These are phyloP conservation scores for Anthopleura sola DNA, from an alignment of 64 coral and sea anemone species.

Conservation along the genomic window DNA sequence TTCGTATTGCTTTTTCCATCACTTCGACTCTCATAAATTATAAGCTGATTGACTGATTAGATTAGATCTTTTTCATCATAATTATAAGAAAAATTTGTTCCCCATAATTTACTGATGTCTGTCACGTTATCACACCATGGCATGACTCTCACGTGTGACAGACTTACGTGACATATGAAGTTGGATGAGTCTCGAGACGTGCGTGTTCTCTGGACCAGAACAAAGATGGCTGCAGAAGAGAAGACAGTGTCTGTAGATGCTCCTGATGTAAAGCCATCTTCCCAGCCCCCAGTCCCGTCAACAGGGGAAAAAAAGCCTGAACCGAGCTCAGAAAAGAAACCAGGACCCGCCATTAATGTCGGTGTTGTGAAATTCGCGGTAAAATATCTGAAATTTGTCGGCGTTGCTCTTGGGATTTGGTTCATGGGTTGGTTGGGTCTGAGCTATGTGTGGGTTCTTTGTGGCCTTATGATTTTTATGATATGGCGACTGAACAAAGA, in stretches of 20 bases:
- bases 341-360: conserved; percentile 57
- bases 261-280: not conserved
- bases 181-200: not conserved
- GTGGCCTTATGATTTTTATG: conserved; percentile 66
- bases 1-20: no score
- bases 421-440: conserved; percentile 95
- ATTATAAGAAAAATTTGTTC: no score
- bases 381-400: conserved; percentile 91
- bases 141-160: not conserved
- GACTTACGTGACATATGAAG: not conserved
- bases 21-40: no score
- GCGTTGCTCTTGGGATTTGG: conserved; percentile 76
- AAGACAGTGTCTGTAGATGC: not conserved
- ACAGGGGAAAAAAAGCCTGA: not conserved
- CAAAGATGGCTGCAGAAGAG: conserved; percentile 12
- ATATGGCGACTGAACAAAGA: conserved; percentile 87
- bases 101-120: not conserved
- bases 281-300: not conserved
- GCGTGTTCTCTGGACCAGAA: not conserved
- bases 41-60: no score
- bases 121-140: not conserved
- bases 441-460: conserved; percentile 83
- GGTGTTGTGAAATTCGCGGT: conserved; percentile 78
- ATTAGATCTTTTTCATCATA: no score
- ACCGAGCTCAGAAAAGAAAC: conserved; percentile 38